phyloP scores from a whole-genome alignment of 2,797 vertebrate genomes.

The Platalea minor region DNA sequence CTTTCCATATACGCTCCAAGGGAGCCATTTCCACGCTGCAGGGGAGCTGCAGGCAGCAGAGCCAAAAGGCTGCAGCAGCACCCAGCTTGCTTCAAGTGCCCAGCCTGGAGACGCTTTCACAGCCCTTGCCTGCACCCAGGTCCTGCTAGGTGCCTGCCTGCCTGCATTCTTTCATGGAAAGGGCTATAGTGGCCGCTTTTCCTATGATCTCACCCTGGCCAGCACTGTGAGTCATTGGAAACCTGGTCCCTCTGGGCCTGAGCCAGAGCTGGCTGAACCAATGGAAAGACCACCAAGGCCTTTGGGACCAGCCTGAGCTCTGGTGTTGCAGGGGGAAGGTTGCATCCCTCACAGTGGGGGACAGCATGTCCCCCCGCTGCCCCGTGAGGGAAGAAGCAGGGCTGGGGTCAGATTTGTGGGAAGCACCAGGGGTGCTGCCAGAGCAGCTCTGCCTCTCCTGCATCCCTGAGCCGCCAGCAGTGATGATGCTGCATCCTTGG shows the following conservation, averaged over 20 bases:
- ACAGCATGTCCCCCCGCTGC: fast-evolving
- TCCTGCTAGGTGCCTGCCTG: neutral
- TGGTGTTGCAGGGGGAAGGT: neutral
- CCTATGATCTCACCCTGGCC: neutral
- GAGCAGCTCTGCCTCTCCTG: neutral
- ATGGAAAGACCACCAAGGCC: neutral
- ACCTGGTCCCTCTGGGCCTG: neutral
- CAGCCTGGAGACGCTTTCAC: neutral
- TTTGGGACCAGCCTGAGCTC: neutral
- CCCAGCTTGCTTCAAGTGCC: neutral
- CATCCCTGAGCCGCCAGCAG: neutral
- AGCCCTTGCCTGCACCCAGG: neutral
- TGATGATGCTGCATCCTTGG: neutral
- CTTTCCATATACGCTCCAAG: fast-evolving
- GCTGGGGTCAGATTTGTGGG: neutral
- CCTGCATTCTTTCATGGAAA: fast-evolving
- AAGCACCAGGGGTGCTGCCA: neutral
- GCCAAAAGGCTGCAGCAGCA: neutral
- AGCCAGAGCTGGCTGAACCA: neutral
- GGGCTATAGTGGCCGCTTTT: neutral
- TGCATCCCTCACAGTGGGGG: neutral
- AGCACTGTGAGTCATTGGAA: neutral
- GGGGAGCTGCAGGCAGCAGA: neutral
- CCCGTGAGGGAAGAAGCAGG: neutral
- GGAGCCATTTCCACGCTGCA: neutral